Conservation (phyloP, 2,797 vertebrate genomes). For the Hippocampus kuda region DNA sequence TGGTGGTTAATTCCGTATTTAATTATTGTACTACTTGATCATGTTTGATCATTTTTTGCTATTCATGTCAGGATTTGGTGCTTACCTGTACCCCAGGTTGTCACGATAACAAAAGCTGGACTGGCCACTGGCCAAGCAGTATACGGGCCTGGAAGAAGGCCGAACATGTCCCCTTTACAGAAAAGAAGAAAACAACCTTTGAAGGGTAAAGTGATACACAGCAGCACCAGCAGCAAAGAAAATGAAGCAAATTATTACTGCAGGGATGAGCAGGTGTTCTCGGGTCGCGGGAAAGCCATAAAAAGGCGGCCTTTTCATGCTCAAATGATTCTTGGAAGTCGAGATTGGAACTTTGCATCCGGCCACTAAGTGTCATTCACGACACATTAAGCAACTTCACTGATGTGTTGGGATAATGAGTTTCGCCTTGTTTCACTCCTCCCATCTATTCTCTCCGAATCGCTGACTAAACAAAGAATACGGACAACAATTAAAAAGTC, state of each 20-base stretch:
- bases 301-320: constrained; percentile 1
- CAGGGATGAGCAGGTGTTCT: neutral
- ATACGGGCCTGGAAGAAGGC: too few species aligned
- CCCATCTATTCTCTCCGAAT: neutral
- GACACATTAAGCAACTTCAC: constrained; percentile 5
- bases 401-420: neutral
- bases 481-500: neutral
- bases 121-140: too few species aligned
- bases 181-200: too few species aligned
- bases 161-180: too few species aligned
- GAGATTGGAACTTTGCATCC: constrained; percentile 5
- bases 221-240: neutral
- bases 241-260: neutral
- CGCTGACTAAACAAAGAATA: neutral
- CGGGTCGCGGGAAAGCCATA: neutral
- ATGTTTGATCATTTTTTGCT: too few species aligned
- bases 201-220: neutral
- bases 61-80: too few species aligned
- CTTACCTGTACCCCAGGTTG: too few species aligned
- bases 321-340: constrained; percentile 15
- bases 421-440: constrained; percentile 2
- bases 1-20: too few species aligned
- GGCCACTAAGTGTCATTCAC: constrained; percentile 21
- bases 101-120: too few species aligned
- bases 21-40: too few species aligned